Evolutionary conservation across 2,888 invertebrate genomes (phyloP).

Genomic region (Ichneumoninae sp.): DNA sequence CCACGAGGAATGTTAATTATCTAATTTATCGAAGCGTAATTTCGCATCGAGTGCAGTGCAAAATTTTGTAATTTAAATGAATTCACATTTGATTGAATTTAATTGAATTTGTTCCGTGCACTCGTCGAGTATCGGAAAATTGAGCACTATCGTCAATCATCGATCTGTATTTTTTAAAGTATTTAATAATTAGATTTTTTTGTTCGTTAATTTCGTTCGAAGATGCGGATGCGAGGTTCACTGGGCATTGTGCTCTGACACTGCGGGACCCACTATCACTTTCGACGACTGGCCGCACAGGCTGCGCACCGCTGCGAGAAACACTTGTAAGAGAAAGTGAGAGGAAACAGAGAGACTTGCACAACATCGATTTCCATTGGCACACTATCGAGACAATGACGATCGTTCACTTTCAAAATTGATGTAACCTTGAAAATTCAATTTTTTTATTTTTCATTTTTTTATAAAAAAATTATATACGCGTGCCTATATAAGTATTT

Average conservation of each 20-base stretch:
- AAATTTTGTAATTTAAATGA: background rate
- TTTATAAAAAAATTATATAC: background rate
- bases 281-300: slow-evolving; percentile 67
- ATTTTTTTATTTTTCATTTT: background rate
- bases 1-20: background rate
- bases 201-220: background rate
- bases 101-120: background rate
- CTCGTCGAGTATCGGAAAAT: background rate
- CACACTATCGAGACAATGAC: slow-evolving; percentile 41
- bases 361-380: slow-evolving; percentile 65
- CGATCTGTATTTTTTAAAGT: background rate
- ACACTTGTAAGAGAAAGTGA: slow-evolving; percentile 74
- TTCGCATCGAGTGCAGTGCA: background rate
- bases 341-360: slow-evolving; percentile 66
- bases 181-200: background rate
- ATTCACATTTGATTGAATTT: background rate
- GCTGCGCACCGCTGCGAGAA: slow-evolving; percentile 49
- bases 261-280: slow-evolving; percentile 70
- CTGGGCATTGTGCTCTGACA: slow-evolving; percentile 47
- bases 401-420: slow-evolving; percentile 61
- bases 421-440: slow-evolving; percentile 48
- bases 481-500: too few species aligned
- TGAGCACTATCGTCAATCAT: background rate
- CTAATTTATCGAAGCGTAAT: background rate
- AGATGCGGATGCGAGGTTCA: slow-evolving; percentile 44